Evolutionary conservation across 2,888 invertebrate species (phyloP).

Genomic region (Cantharis nigra): DNA sequence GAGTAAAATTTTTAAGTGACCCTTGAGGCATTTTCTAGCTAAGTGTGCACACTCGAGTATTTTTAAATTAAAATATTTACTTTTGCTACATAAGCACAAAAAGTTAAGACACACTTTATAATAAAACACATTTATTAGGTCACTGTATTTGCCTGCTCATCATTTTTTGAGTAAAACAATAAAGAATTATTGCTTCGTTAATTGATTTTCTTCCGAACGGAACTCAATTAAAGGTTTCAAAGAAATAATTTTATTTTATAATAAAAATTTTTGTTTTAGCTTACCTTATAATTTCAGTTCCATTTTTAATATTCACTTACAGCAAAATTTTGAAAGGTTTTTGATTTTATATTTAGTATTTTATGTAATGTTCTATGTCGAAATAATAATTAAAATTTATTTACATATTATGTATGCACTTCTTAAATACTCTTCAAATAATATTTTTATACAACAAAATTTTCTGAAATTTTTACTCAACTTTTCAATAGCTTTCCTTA

Average conservation of each 20-base stretch:
- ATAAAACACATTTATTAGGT: slow-evolving; percentile 23
- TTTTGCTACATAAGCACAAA: slow-evolving; percentile 17
- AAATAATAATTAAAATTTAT: not conserved
- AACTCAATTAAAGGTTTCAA: not conserved
- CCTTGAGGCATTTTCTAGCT: not conserved
- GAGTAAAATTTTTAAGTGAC: not conserved
- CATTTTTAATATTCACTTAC: too few species aligned
- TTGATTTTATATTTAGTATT: not conserved
- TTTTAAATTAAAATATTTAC: not conserved
- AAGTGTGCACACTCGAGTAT: not conserved
- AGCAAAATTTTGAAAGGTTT: too few species aligned
- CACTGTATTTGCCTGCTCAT: slow-evolving; percentile 17
- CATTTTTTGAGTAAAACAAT: slow-evolving; percentile 13
- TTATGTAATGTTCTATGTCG: not conserved
- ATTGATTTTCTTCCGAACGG: slow-evolving; percentile 6
- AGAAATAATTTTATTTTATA: not conserved
- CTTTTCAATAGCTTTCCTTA: not conserved
- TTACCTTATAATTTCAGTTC: not conserved
- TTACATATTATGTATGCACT: not conserved
- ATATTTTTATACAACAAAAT: not conserved
- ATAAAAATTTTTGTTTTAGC: not conserved
- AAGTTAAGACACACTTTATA: slow-evolving; percentile 11
- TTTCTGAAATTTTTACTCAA: not conserved
- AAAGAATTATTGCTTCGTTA: slow-evolving; percentile 7
- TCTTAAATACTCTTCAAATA: not conserved